These are phyloP conservation scores for Hirundichthys speculiger DNA, from an alignment of 2,113 vertebrate genomes.

Conservation along the genomic window DNA sequence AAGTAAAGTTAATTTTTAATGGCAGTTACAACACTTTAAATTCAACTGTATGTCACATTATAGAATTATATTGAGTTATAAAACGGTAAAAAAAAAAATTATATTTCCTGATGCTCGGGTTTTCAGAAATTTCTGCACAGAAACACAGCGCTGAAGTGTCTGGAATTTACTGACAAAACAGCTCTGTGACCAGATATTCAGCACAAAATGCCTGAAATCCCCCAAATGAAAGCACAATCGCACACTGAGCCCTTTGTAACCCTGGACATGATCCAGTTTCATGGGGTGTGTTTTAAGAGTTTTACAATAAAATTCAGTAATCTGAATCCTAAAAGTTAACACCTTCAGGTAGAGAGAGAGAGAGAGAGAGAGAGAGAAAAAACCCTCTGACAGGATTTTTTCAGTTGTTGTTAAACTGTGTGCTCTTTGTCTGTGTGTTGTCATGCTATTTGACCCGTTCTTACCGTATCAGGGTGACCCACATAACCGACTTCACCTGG, in stretches of 20 bases:
- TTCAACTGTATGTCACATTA: no score
- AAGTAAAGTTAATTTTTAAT: no score
- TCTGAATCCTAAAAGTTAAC: no score
- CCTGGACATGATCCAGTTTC: neutral
- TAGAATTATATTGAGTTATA: no score
- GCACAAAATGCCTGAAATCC: slow-evolving; percentile 21
- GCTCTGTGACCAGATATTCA: slow-evolving; percentile 15
- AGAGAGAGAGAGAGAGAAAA: neutral
- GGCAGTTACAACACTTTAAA: no score
- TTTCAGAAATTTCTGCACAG: neutral
- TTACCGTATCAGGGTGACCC: slow-evolving; percentile 18
- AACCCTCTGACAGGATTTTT: slow-evolving; percentile 6
- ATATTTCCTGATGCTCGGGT: no score
- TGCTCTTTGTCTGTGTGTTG: slow-evolving; percentile 3
- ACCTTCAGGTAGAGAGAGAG: no score
- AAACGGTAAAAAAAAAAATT: no score
- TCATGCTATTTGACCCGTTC: neutral
- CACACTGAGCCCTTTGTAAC: neutral
- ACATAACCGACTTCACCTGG: neutral
- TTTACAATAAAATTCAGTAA: neutral
- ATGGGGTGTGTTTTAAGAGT: neutral
- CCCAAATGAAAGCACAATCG: slow-evolving; percentile 10
- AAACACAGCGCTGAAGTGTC: slow-evolving; percentile 7
- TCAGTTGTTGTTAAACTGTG: neutral
- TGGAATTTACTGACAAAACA: neutral